A percentile compares a stretch with the other conserved stretches of the same genome.
Conservation (phyloP, 2,797 vertebrate species). For the Aotus griseimembra region DNA sequence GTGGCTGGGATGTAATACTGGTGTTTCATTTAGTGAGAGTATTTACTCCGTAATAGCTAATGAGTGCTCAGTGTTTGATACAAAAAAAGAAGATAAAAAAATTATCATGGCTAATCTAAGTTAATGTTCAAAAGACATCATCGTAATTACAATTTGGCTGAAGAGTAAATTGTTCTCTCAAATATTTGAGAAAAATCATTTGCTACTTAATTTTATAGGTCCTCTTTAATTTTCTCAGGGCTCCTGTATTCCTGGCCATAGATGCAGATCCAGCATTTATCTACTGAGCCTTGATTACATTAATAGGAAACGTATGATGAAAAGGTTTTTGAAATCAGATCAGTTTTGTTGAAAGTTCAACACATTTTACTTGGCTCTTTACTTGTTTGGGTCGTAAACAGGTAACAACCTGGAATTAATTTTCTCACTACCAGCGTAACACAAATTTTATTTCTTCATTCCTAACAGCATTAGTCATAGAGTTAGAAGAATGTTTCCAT, state of each 20-base stretch:
- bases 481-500: neutral
- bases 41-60: slow-evolving; percentile 36
- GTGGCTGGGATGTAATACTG: neutral
- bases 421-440: neutral
- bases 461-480: neutral
- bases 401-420: neutral
- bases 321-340: neutral
- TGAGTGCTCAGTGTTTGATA: neutral
- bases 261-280: neutral
- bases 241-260: neutral
- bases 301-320: neutral
- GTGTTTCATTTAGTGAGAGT: slow-evolving; percentile 45
- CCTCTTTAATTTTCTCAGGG: neutral
- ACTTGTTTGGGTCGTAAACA: neutral
- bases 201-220: neutral
- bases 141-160: neutral
- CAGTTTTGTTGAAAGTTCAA: neutral
- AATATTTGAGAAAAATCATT: slow-evolving; percentile 31
- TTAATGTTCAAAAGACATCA: slow-evolving; percentile 40
- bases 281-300: neutral
- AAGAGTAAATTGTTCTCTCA: neutral
- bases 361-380: neutral
- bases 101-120: neutral
- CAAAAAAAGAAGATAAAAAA: neutral
- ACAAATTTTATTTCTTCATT: neutral